Percentiles rank a stretch among this genome's conserved stretches.
phyloP scores from a whole-genome alignment of 2,888 invertebrate species.

The Drosophila nigricruria region DNA sequence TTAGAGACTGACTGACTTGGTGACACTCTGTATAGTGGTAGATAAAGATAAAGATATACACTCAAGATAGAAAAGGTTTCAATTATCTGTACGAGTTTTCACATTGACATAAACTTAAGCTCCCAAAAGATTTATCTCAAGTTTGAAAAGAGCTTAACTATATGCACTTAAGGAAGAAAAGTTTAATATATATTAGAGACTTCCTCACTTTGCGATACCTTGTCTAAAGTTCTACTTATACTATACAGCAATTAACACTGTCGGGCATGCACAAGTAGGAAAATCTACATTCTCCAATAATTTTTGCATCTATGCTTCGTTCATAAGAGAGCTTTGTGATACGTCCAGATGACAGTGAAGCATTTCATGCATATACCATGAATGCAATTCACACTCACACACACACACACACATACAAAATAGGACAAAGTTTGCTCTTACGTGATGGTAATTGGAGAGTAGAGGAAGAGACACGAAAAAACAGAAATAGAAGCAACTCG shows the following conservation, averaged over 20 bases:
- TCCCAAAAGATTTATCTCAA: no score
- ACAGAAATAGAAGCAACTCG: slow-evolving; percentile 13
- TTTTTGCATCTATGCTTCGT: background rate
- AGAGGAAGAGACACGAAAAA: background rate
- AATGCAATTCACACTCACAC: background rate
- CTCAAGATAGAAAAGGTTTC: background rate
- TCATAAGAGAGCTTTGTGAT: background rate
- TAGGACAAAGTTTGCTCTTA: background rate
- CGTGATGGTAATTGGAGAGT: slow-evolving; percentile 4
- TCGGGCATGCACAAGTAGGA: background rate
- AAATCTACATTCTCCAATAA: background rate
- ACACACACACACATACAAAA: background rate
- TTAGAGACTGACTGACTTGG: background rate
- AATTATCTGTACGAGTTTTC: background rate
- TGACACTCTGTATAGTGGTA: background rate
- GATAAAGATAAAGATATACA: background rate
- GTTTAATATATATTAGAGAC: no score
- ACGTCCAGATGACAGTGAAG: background rate
- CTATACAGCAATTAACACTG: background rate
- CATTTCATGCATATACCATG: background rate
- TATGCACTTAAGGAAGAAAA: no score
- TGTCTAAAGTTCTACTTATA: background rate
- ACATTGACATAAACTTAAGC: background rate
- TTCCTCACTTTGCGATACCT: background rate
- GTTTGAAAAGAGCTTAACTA: no score